These are phyloP conservation scores for Microcebus griseorufus DNA, from an alignment of 2,113 vertebrate genomes.

Conservation along the genomic window DNA sequence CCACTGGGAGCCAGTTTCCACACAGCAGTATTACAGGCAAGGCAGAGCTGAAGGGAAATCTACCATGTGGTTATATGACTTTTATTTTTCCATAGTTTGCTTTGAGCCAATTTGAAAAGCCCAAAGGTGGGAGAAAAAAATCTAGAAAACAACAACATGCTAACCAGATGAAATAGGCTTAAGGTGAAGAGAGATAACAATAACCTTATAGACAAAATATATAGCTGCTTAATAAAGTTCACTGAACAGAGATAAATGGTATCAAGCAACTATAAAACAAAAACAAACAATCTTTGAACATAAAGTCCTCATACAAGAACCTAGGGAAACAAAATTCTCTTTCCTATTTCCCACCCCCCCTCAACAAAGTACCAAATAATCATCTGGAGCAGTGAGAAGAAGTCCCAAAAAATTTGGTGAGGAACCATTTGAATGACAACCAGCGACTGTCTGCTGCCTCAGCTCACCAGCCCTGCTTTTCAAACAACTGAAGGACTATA, in stretches of 20 bases:
- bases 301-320: not conserved
- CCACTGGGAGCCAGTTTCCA: not conserved
- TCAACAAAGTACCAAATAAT: not conserved
- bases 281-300: not conserved
- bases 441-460: not conserved
- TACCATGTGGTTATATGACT: not conserved
- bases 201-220: not conserved
- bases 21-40: not conserved
- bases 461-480: not conserved
- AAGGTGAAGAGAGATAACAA: not conserved
- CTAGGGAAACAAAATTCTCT: not conserved
- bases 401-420: not conserved
- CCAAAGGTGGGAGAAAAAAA: not conserved
- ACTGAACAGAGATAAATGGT: not conserved
- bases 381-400: not conserved
- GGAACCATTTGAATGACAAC: constrained; percentile 1
- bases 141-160: not conserved
- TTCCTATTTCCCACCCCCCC: not conserved
- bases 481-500: not conserved
- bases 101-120: not conserved
- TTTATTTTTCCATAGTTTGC: constrained; percentile 14
- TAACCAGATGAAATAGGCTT: not conserved
- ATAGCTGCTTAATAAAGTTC: not conserved
- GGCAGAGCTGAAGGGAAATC: not conserved
- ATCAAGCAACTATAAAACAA: not conserved